Base-by-base conservation (phyloP, 2,888 invertebrate genomes). In the Pandemis corylana region DNA sequence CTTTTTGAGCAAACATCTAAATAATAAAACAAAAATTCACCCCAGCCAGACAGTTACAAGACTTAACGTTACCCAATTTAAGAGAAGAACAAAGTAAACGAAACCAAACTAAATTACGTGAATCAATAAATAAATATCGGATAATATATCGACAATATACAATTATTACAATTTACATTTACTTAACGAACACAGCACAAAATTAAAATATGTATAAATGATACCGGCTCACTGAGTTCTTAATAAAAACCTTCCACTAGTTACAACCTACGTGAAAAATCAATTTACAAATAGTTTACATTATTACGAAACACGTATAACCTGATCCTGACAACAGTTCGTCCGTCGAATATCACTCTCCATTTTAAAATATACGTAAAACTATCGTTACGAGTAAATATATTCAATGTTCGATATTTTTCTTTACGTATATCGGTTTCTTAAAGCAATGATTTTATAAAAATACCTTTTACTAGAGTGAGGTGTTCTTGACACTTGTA, bases 171-270 rank as follows among this genome's bases (percentile, higher is more conserved):
- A 91, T 93, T 93, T 94, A 94, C 92, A 94, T 87, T 88, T 87
- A 91, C 90, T 90, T 93, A 93, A 93, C 92, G 90, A 94, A 94
- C 94, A 94, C 94, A 94, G 94, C 94, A 93, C 94, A 93, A 94
- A 90, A 87, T 85, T 85, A 87, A 87, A 85, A 83, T 85, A 85
- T 87, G 84, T 89, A 83, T 84, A 84, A 85, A 85, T 84, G 85
- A 90, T 90, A 90, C 90, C 88, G 86, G 89, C 89, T 91, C 91
- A 90, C 86, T 90, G 90, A 88, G 84, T 89, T 88, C 88, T 88
- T 88, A 87, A 81, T 83, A 86, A 89, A 89, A 89, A 90, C 89
- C 88, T 91, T 91, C 59, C 83, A 88, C 91, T 91, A 91, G 87
- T 90, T 91, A 92, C 85, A 89, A 83, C 87, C 90, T 92, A 92